Percentiles rank a stretch among this genome's conserved stretches.
phyloP scores from a whole-genome alignment of 30 jellyfish, hydroid and myxozoan species.

The Haliclystus octoradiatus region DNA sequence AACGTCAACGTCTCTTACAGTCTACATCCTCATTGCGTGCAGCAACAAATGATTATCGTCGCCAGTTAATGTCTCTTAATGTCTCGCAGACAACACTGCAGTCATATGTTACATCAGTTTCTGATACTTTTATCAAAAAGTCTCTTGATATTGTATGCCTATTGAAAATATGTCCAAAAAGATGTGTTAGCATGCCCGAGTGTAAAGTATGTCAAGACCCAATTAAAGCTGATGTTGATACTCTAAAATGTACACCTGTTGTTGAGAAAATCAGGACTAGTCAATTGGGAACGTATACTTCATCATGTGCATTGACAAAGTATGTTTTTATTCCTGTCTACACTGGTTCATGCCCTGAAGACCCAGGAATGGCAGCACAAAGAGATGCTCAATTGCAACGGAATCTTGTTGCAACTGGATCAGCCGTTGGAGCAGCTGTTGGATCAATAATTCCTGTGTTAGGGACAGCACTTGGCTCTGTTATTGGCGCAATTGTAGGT shows the following conservation, averaged over 20 bases:
- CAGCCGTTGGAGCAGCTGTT: constrained; percentile 2
- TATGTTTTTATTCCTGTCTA: constrained; percentile 14
- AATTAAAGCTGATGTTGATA: constrained; percentile 4
- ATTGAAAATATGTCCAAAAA: constrained; percentile 1
- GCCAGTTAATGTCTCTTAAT: not conserved
- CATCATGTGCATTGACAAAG: constrained; percentile 12
- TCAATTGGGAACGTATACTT: not conserved
- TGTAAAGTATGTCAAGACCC: constrained; percentile 20
- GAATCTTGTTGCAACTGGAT: constrained; percentile 13
- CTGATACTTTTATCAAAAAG: not conserved
- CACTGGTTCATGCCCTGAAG: constrained; percentile 21
- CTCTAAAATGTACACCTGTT: constrained; percentile 6
- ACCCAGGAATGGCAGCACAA: constrained; percentile 13
- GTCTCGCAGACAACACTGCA: constrained; percentile 7
- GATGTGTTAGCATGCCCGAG: constrained; percentile 5
- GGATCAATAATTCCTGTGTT: constrained; percentile 2
- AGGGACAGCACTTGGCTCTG: constrained; percentile 3
- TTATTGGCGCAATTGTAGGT: constrained; percentile 5
- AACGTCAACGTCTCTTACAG: too few relatives aligned
- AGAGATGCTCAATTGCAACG: constrained; percentile 2
- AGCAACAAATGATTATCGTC: not conserved
- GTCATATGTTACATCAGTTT: not conserved
- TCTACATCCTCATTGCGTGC: not conserved
- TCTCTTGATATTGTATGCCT: constrained; percentile 4
- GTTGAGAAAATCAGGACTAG: not conserved